Conservation (phyloP, 2,113 vertebrate genomes). For the Anolis carolinensis region DNA sequence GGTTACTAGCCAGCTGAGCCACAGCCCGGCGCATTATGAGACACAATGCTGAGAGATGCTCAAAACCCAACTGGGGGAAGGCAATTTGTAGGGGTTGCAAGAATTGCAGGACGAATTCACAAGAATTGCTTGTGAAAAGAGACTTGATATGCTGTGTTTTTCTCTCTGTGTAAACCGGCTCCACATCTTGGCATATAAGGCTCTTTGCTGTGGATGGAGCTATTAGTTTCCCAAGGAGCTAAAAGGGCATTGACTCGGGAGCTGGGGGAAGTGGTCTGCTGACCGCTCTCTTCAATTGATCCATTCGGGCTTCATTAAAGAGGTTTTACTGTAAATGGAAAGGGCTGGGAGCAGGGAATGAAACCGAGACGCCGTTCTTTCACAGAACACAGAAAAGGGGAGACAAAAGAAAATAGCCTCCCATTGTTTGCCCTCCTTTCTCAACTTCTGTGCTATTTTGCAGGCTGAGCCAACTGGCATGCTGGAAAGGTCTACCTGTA, state of each 20-base stretch:
- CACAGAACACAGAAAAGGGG: background rate
- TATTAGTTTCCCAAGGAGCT: constrained; percentile 41
- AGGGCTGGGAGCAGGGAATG: accelerated
- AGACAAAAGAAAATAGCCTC: no score
- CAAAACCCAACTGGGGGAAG: background rate
- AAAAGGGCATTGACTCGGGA: constrained; percentile 38
- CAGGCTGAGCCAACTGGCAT: background rate
- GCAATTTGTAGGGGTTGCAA: background rate
- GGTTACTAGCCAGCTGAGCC: no score
- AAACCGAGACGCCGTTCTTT: accelerated
- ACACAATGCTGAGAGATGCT: no score
- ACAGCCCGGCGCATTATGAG: no score
- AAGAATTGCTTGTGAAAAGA: background rate
- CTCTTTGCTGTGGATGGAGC: constrained; percentile 35
- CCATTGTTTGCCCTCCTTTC: background rate
- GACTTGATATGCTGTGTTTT: background rate
- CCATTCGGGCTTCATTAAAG: constrained; percentile 10
- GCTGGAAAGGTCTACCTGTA: no score
- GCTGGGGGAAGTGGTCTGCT: constrained; percentile 37
- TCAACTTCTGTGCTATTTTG: accelerated
- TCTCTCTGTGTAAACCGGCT: background rate
- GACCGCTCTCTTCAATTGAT: background rate
- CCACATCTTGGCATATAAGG: background rate
- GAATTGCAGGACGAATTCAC: no score
- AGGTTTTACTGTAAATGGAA: accelerated